A percentile compares a stretch with the other conserved stretches of the same genome.
phyloP scores from a whole-genome alignment of 2,888 invertebrate species.

The Drosophila borborema region DNA sequence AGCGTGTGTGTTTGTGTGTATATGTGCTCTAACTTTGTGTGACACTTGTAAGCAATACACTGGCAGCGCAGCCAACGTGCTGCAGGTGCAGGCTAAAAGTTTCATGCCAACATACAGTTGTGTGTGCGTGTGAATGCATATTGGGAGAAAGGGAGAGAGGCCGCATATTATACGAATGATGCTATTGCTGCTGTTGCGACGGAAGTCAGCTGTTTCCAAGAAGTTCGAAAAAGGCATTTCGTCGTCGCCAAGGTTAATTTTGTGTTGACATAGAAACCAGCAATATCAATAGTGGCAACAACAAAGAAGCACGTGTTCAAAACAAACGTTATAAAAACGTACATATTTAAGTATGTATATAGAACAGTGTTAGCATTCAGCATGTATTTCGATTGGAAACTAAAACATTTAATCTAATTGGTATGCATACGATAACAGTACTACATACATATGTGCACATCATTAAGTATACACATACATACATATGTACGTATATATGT shows the following conservation, averaged over 20 bases:
- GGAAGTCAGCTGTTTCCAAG: conserved; percentile 58
- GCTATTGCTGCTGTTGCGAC: conserved; percentile 14
- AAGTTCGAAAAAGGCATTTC: conserved; percentile 43
- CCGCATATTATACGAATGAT: conserved; percentile 2
- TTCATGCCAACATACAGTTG: not conserved
- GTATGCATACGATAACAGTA: conserved; percentile 20
- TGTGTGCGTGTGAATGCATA: conserved; percentile 6
- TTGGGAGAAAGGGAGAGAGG: conserved; percentile 18
- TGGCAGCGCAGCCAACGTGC: conserved; percentile 24
- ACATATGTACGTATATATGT: not conserved
- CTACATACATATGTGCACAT: not conserved
- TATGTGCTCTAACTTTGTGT: conserved; percentile 20
- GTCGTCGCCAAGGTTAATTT: conserved; percentile 64
- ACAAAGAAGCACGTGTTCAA: conserved; percentile 49
- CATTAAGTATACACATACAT: not conserved
- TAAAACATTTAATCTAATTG: conserved; percentile 39
- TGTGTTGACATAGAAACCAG: conserved; percentile 78
- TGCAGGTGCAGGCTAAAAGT: conserved; percentile 33
- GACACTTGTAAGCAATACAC: conserved; percentile 56
- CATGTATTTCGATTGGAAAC: conserved; percentile 65
- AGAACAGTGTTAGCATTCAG: conserved; percentile 41
- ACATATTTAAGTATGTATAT: conserved; percentile 8
- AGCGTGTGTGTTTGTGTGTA: conserved; percentile 10
- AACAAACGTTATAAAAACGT: conserved; percentile 32
- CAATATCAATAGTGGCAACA: conserved; percentile 36